Percentiles rank a stretch among this genome's conserved stretches.
These are phyloP conservation scores for Dendronephthya gigantea DNA, from an alignment of 64 coral and sea anemone species.

Conservation along the genomic window DNA sequence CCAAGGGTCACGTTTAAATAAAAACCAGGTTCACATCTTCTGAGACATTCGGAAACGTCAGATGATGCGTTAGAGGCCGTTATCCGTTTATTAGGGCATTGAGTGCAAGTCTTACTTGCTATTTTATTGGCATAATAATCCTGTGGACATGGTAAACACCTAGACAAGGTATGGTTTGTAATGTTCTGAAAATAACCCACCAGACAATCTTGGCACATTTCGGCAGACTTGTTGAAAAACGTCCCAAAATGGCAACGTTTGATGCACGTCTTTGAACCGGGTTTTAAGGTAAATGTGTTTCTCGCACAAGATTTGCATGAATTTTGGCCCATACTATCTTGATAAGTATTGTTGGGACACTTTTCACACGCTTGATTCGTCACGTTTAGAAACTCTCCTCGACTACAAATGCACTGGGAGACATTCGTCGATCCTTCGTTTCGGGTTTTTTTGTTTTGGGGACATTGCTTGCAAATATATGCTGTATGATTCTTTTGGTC, in stretches of 20 bases:
- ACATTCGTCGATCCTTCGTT: neutral
- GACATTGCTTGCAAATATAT: constrained; percentile 24
- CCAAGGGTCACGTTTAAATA: neutral
- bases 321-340: constrained; percentile 16
- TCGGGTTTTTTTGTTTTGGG: neutral
- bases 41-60: neutral
- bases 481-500: constrained; percentile 7
- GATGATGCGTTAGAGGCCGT: neutral
- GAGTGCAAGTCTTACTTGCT: constrained; percentile 21
- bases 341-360: constrained; percentile 29
- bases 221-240: constrained; percentile 5
- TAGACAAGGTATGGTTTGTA: neutral
- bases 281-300: constrained; percentile 1
- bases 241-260: constrained; percentile 5
- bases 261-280: constrained; percentile 31
- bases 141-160: constrained; percentile 14
- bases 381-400: constrained; percentile 30
- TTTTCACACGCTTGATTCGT: neutral
- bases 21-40: neutral
- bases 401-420: constrained; percentile 16
- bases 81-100: constrained; percentile 11
- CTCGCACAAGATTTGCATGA: constrained; percentile 12
- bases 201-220: constrained; percentile 20
- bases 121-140: constrained; percentile 16
- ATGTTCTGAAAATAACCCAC: constrained; percentile 21